Conservation (phyloP, 2,113 vertebrate species). For the Tragelaphus scriptus region DNA sequence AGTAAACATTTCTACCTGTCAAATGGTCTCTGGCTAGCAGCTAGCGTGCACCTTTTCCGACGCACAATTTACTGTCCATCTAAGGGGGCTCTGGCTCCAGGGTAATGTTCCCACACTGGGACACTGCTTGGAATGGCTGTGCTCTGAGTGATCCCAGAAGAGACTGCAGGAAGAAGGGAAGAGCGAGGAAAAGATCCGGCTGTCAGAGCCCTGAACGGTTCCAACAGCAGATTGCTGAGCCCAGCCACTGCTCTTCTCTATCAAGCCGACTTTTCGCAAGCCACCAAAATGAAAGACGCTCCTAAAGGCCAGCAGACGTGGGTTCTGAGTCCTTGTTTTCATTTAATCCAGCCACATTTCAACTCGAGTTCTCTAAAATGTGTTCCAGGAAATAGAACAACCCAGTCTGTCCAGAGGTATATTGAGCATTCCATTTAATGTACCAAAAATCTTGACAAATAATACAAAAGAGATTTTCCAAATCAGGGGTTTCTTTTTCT, state of each 20-base stretch:
- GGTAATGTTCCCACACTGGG: neutral
- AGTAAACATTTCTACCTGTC: constrained; percentile 69
- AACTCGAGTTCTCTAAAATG: neutral
- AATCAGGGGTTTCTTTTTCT: neutral
- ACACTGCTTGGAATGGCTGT: constrained; percentile 24
- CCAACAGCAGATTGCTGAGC: constrained; percentile 14
- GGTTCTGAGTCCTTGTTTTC: neutral
- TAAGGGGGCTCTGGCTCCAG: neutral
- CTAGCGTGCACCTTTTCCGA: neutral
- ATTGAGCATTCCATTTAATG: neutral
- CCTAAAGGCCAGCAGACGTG: neutral
- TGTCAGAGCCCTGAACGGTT: neutral
- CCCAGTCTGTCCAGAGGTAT: neutral
- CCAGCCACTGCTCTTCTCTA: constrained; percentile 23
- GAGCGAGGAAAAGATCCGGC: constrained; percentile 30
- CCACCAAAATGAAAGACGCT: neutral
- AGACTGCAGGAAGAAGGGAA: constrained; percentile 32
- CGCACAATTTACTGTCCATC: neutral
- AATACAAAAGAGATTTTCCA: neutral
- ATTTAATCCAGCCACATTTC: neutral
- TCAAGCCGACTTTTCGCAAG: constrained; percentile 21
- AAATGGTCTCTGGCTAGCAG: constrained; percentile 58
- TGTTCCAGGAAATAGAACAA: neutral
- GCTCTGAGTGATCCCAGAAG: constrained; percentile 40
- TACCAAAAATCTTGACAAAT: constrained; percentile 1